These are phyloP conservation scores for Cosmorhoe ocellata DNA, from an alignment of 2,888 invertebrate genomes.

Conservation along the genomic window DNA sequence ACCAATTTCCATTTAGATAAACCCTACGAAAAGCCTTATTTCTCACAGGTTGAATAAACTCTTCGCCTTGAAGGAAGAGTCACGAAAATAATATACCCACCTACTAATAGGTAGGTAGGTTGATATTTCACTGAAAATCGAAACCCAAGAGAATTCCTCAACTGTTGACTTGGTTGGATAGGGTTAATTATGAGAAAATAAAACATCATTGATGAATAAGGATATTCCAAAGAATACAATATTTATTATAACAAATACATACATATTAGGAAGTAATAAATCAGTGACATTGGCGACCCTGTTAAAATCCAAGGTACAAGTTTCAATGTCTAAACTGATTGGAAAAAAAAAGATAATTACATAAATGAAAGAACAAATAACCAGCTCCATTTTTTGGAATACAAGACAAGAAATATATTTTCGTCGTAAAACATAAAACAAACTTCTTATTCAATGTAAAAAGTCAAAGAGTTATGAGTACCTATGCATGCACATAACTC, in stretches of 20 bases:
- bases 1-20: no score
- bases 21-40: no score
- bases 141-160: no score
- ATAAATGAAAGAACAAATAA: conserved; percentile 70
- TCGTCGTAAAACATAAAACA: conserved; percentile 62
- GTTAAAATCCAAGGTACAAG: conserved; percentile 74
- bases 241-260: conserved; percentile 70
- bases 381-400: conserved; percentile 68
- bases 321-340: conserved; percentile 60
- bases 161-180: no score
- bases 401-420: conserved; percentile 60
- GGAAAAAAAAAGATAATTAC: conserved; percentile 64
- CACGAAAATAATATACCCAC: no score
- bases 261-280: conserved; percentile 49
- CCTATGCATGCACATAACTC: conserved; percentile 41
- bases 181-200: no score
- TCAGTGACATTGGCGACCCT: conserved; percentile 69
- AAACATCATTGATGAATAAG: conserved; percentile 59
- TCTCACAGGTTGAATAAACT: no score
- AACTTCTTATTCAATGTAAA: conserved; percentile 75
- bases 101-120: no score
- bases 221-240: conserved; percentile 70
- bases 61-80: no score
- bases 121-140: no score
- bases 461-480: conserved; percentile 65